Base-by-base conservation (phyloP, 2,888 invertebrate species). In the Apocheima hispidaria region DNA sequence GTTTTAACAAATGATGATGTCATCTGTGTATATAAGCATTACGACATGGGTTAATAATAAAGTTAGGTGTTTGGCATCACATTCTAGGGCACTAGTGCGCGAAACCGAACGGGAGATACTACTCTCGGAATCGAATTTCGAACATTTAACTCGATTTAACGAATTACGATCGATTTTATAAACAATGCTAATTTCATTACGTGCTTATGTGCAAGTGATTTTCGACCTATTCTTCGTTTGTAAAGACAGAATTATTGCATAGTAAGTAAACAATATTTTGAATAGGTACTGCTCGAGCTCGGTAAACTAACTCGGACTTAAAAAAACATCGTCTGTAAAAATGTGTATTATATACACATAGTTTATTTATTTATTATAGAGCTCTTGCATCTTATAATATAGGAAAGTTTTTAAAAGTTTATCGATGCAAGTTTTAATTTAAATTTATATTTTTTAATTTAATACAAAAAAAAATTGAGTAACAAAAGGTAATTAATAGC, bases 21-120 rank as follows among this genome's bases (percentile, higher is more conserved):
- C 90, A 91, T 77, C 60, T 44, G 55, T 57, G 62, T 79, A 73
- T 68, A 73, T 61, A 71, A 56, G 64, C 68, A 78, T 88, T 89
- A 83, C 87, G 83, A 83, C 83, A 89, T 73, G 68, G 74, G 83
- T 86, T 88, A 87, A 87, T 87, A 87, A 88, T 90, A 88, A 79
- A 79, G 78, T 73, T 72, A 75, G 78, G 77, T 79, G 81, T 76
- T 77, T 88, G 88, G 88, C 87, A 87, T 82, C 83, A 71, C 72
- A 71, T 82, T 82, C 80, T 83, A 74, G 83, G 81, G 78, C 84
- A 81, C 73, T 82, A 75, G 82, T 78, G 71, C 77, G 77, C 82
- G 81, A 77, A 75, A 69, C 74, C 76, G 75, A 72, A 69, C 77
- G 80, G 30, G 63, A 55, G 55, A 53, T 58, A 48, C 58, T 51